phyloP scores from a whole-genome alignment of 2,888 invertebrate genomes.

The Atrina japonica region DNA sequence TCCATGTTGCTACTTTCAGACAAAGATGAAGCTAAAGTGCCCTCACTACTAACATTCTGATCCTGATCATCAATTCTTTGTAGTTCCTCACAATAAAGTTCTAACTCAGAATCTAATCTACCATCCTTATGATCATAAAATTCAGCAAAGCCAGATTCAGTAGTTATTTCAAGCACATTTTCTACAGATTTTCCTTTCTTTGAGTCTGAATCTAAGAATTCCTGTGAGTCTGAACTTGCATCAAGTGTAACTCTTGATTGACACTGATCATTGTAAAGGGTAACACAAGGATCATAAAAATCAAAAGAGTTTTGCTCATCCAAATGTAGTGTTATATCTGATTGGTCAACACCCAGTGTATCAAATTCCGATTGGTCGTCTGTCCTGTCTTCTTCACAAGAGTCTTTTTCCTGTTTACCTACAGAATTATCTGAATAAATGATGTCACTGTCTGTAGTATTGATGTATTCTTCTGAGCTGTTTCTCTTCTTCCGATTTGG shows the following conservation, averaged over 20 bases:
- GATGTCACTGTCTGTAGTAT: constrained; percentile 69
- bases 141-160: too few species aligned
- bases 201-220: not conserved
- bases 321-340: not conserved
- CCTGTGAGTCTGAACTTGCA: not conserved
- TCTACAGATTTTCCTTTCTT: constrained; percentile 1
- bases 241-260: not conserved
- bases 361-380: constrained; percentile 6
- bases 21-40: too few species aligned
- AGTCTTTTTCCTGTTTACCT: not conserved
- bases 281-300: not conserved
- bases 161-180: not conserved
- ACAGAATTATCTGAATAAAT: constrained; percentile 71
- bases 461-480: constrained; percentile 72
- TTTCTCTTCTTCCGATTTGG: constrained; percentile 45
- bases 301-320: constrained; percentile 5
- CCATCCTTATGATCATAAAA: too few species aligned
- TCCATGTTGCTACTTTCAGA: constrained; percentile 11
- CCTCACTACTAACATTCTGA: not conserved
- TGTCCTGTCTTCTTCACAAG: constrained; percentile 1
- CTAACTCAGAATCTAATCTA: constrained; percentile 15
- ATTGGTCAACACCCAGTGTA: not conserved
- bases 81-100: constrained; percentile 14
- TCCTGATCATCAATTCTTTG: constrained; percentile 14
- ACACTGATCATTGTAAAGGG: not conserved